phyloP scores from a whole-genome alignment of 2,888 invertebrate genomes.

The Embidobia sp. region DNA sequence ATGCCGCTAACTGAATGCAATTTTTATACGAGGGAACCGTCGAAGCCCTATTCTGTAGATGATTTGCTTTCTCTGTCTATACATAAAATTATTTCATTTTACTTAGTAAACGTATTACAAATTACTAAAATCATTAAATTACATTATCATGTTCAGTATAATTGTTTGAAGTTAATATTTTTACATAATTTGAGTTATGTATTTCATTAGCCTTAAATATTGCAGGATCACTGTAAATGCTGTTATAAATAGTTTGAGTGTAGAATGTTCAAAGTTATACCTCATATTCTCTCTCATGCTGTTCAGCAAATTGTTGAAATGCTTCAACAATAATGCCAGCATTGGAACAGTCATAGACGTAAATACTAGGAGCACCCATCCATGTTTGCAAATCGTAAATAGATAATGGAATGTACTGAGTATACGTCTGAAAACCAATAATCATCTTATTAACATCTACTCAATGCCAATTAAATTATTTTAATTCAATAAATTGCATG shows the following conservation, averaged over 20 bases:
- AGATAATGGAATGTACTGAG: constrained; percentile 99
- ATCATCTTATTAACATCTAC: too few relatives aligned
- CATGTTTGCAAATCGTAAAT: constrained; percentile 99
- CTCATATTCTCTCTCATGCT: constrained; percentile 92
- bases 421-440: constrained; percentile 88
- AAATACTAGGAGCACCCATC: constrained; percentile 99
- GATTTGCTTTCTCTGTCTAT: constrained; percentile 71
- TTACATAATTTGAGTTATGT: too few relatives aligned
- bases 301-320: constrained; percentile 93
- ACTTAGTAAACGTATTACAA: too few relatives aligned
- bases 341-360: constrained; percentile 99
- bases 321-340: constrained; percentile 98
- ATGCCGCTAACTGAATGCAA: constrained; percentile 98
- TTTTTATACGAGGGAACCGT: constrained; percentile 88
- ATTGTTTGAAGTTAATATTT: too few relatives aligned
- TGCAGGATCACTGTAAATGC: too few relatives aligned
- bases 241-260: too few relatives aligned
- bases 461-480: too few relatives aligned
- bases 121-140: too few relatives aligned
- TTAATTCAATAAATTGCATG: too few relatives aligned
- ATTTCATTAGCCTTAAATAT: too few relatives aligned
- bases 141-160: too few relatives aligned
- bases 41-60: constrained; percentile 77
- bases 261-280: constrained; percentile 74
- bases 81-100: background rate